phyloP scores from a whole-genome alignment of 2,888 invertebrate genomes.

The Autographa gamma region DNA sequence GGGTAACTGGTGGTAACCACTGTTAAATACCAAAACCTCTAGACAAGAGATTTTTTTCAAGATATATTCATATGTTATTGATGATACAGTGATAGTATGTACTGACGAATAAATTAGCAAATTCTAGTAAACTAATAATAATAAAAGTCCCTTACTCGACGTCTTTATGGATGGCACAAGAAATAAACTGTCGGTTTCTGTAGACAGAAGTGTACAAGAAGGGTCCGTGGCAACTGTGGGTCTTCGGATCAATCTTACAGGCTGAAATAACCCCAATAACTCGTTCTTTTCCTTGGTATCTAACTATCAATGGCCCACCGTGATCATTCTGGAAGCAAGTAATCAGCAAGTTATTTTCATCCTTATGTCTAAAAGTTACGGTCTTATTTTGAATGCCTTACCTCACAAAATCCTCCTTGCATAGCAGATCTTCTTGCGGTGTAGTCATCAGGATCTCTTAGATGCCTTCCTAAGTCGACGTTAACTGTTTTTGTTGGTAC shows the following conservation, averaged over 20 bases:
- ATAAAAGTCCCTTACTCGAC: constrained; percentile 74
- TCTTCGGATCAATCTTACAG: constrained; percentile 84
- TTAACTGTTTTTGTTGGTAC: constrained; percentile 57
- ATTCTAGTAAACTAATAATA: no score
- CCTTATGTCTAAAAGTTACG: background rate
- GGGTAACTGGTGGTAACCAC: no score
- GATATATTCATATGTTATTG: no score
- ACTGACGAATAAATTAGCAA: no score
- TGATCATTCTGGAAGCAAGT: constrained; percentile 77
- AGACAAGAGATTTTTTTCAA: no score
- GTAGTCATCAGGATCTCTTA: constrained; percentile 79
- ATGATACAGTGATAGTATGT: background rate
- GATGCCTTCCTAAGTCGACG: constrained; percentile 79
- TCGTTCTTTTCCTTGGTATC: constrained; percentile 77
- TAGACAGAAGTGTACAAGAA: constrained; percentile 84
- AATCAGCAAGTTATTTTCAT: background rate
- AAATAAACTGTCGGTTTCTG: constrained; percentile 81
- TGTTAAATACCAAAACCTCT: no score
- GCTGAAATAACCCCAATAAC: constrained; percentile 84
- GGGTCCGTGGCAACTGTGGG: constrained; percentile 83
- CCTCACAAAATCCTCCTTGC: constrained; percentile 85
- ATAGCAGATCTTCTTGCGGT: constrained; percentile 76
- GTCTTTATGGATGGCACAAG: constrained; percentile 83
- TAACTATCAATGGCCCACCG: constrained; percentile 82
- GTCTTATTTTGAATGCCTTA: constrained; percentile 48